Evolutionary conservation across 2,113 vertebrate species (phyloP), one percentile per base, ranked within the genome.

Genomic region (Hystrix cristata): DNA sequence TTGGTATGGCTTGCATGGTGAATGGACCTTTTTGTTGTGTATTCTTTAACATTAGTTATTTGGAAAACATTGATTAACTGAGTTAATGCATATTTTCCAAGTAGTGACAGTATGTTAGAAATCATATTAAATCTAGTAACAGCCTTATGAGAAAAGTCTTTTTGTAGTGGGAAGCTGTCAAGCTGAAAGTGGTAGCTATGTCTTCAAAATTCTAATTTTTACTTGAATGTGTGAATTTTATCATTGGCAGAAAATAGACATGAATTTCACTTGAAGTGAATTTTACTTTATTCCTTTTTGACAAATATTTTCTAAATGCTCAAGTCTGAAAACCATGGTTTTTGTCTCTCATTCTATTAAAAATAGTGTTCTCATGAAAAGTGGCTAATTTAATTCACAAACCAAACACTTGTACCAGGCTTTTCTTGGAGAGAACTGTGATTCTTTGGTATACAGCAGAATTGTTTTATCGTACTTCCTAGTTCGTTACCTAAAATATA

Each of bases 331-430:
- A 95, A 29, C 48, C n/a, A 21, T 93, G 46, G 74, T 51, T 71
- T 91, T 88, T 88, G 27, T 60, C 13, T 90, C 67, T 71, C 38
- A 65, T 43, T 71, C 14, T 90, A 53, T 38, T 87, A 69, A 90
- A 94, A 82, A 72, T 46, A 53, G 23, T 87, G 29, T 91, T 19
- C 59, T 84, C 65, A 48, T 85, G 84, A 93, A 96, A 94, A 76
- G 55, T 87, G 69, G 2, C 62, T 90, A 72, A 72, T 60, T 96
- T 51, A 60, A 46, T 79, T 91, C 64, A 90, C 15, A 88, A 79
- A 88, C 18, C 13, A 78, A 55, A 31, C 53, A 71, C 46, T 78
- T 62, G 19, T 4, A 82, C 7, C 55, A 0, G n/a, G 4, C 51
- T 95, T 87, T 95, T 96, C 57, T 60, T 81, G 62, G 78, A 83